phyloP scores from a whole-genome alignment of 2,888 invertebrate genomes.

The Parnassius apollo region DNA sequence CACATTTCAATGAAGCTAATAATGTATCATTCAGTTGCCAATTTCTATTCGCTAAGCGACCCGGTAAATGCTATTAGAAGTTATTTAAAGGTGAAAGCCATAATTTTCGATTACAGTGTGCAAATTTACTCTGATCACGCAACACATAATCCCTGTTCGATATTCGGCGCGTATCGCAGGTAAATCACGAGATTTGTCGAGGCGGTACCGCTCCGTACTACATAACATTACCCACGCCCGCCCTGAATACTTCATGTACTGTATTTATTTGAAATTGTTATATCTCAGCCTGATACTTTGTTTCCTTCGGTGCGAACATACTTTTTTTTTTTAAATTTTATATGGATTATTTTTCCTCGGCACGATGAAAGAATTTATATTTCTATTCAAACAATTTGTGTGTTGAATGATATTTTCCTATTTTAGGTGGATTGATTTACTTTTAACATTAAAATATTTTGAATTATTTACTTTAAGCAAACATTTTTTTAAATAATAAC shows the following conservation, averaged over 20 bases:
- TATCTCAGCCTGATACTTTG: conserved; percentile 73
- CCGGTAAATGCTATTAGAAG: conserved; percentile 30
- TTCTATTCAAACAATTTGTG: conserved; percentile 18
- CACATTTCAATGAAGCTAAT: conserved; percentile 21
- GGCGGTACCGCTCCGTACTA: conserved; percentile 68
- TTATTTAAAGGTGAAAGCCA: conserved; percentile 45
- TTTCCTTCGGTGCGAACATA: conserved; percentile 65
- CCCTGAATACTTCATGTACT: conserved; percentile 78
- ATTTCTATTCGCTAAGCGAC: conserved; percentile 24
- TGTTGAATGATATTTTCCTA: conserved; percentile 14
- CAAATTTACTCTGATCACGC: conserved; percentile 76
- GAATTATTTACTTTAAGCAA: background rate
- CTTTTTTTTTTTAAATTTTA: conserved; percentile 67
- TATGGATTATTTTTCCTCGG: conserved; percentile 63
- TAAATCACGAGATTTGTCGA: conserved; percentile 81
- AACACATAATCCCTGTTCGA: conserved; percentile 70
- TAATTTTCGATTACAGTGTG: conserved; percentile 73
- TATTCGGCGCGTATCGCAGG: conserved; percentile 77
- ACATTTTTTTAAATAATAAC: background rate
- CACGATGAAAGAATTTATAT: conserved; percentile 49
- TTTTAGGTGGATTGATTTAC: conserved; percentile 5
- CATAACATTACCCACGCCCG: conserved; percentile 76
- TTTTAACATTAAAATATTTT: conserved; percentile 1
- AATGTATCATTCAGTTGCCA: conserved; percentile 26
- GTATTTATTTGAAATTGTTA: conserved; percentile 80